phyloP scores from a whole-genome alignment of 2,113 vertebrate genomes.

The Phaetusa simplex region DNA sequence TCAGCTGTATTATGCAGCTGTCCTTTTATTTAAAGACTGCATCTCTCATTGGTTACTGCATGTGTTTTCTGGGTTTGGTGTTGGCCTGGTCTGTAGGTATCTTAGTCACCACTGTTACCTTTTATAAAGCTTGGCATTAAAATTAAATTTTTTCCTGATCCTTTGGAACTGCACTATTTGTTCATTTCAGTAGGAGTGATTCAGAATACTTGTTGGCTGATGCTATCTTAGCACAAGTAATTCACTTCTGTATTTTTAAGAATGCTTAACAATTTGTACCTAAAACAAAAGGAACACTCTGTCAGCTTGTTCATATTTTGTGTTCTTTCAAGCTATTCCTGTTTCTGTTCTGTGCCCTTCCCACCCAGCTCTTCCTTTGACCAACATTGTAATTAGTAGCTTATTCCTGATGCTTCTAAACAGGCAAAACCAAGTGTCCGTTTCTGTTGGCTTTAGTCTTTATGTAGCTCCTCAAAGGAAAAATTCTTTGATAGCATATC shows the following conservation, averaged over 20 bases:
- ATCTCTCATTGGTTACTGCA: background rate
- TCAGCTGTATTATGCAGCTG: background rate
- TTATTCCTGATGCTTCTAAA: background rate
- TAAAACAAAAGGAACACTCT: constrained; percentile 48
- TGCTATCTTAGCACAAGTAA: background rate
- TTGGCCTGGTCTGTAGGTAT: background rate
- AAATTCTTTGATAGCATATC: background rate
- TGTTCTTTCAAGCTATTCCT: constrained; percentile 19
- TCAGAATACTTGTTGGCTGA: constrained; percentile 10
- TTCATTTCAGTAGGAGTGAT: constrained; percentile 7
- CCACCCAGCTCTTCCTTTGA: background rate
- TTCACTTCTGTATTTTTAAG: background rate
- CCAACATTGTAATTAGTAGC: background rate
- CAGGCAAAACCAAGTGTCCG: background rate
- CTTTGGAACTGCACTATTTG: background rate
- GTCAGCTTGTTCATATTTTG: constrained; percentile 21
- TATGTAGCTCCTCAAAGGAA: background rate
- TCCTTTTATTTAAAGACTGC: background rate
- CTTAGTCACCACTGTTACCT: background rate
- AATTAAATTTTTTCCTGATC: background rate
- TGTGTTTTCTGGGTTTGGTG: background rate
- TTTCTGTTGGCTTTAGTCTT: background rate
- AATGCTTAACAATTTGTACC: constrained; percentile 39
- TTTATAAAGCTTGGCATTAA: background rate
- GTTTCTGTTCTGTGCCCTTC: background rate